Evolutionary conservation across 2,888 invertebrate genomes (phyloP), one percentile per base, ranked within the genome.

Genomic region (Nyleta sp.): DNA sequence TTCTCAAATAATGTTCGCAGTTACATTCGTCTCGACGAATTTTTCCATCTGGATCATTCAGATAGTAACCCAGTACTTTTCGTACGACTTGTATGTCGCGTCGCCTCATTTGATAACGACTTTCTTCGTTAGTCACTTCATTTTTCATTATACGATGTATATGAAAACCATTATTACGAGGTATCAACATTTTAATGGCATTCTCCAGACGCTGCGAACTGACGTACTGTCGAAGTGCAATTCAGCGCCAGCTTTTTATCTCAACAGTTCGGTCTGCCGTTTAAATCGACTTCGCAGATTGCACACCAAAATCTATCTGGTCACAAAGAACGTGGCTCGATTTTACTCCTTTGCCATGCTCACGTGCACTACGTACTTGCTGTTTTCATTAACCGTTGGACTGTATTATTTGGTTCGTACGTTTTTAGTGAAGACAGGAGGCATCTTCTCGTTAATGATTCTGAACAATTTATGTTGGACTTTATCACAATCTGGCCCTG

Each of bases 311-410:
- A 59, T 67, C 1, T 74, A 46, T 15, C 0, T 11, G 17, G 20
- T 74, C 0, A 42, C 52, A 0, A 52, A 42, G 31, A 15, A 35
- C 7, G 6, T 74, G 10, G 33, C 52, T 1, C 35, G 59, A 18
- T 67, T 74, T 42, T 67, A 67, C 44, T 74, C 57, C 4, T 60
- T 53, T 7, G 10, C 46, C 0, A 74, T 74, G 67, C 52, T 74
- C 6, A 4, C n/a, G n/a, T 60, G 60, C 10, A 20, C 20, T 10
- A 35, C 57, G 2, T 74, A 67, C 35, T 53, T 74, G 10, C n/a
- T 74, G 11, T 53, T 67, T 35, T 60, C 67, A 0, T 15, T 60
- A n/a, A 74, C 67, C 0, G 8, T 60, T n/a, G 38, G 52, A 0
- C 5, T 74, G 7, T 67, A 74, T 24, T 60, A 53, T 35, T 28